Evolutionary conservation across 2,797 vertebrate genomes (phyloP).

Genomic region (Falco peregrinus): DNA sequence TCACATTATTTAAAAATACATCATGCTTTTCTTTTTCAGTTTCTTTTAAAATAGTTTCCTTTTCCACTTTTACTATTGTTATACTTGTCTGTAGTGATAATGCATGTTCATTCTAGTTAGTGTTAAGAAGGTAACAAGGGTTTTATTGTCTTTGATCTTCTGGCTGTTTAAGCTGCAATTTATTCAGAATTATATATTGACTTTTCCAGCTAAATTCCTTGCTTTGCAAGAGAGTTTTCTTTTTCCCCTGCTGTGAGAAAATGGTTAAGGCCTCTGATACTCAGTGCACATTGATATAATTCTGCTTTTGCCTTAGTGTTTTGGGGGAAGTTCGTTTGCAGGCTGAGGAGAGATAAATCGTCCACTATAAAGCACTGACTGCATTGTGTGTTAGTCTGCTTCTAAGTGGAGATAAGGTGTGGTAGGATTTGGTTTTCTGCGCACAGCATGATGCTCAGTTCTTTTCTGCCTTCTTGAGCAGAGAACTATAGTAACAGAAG

Average conservation of each 20-base stretch:
- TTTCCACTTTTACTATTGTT: neutral
- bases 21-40: neutral
- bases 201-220: neutral
- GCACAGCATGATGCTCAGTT: neutral
- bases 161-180: neutral
- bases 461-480: neutral
- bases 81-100: neutral
- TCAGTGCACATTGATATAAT: neutral
- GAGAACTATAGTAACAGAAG: neutral
- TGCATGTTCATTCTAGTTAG: neutral
- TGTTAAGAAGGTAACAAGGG: neutral
- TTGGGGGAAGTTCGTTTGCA: neutral
- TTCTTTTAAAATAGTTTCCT: neutral
- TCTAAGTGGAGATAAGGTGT: neutral
- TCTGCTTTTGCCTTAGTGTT: neutral
- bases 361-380: neutral
- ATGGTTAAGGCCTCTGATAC: neutral
- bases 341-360: neutral
- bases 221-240: neutral
- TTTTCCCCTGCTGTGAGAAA: neutral
- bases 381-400: neutral
- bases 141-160: neutral
- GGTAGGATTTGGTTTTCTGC: neutral
- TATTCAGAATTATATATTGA: neutral
- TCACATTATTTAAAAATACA: neutral